Evolutionary conservation across 2,888 invertebrate species (phyloP).

Genomic region (Caenorhabditis becei): DNA sequence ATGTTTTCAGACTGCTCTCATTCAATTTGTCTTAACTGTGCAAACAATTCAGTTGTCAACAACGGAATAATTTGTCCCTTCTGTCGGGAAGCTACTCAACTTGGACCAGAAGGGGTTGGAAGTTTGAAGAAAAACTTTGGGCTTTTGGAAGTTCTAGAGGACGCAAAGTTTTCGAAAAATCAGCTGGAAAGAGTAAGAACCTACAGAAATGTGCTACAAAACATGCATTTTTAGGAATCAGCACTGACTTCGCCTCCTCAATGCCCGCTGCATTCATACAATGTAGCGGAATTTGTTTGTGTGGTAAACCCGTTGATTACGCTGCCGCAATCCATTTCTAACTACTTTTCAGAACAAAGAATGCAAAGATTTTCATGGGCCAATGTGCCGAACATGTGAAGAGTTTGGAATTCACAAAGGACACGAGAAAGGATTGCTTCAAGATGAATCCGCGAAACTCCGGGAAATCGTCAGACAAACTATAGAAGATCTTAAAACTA

Average conservation of each 20-base stretch:
- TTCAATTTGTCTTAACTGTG: neutral
- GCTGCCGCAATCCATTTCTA: too few species aligned
- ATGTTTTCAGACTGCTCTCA: too few species aligned
- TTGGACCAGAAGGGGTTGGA: neutral
- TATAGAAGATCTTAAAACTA: too few species aligned
- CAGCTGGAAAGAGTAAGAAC: neutral
- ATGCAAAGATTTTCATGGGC: neutral
- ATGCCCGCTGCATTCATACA: neutral
- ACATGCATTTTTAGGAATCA: neutral
- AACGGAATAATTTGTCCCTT: neutral
- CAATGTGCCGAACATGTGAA: slow-evolving; percentile 15
- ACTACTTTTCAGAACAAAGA: neutral
- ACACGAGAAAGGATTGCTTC: neutral
- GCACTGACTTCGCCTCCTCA: neutral
- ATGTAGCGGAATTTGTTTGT: neutral
- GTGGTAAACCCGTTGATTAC: too few species aligned
- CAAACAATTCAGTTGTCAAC: neutral
- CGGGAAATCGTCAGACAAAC: neutral
- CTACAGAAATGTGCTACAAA: too few species aligned
- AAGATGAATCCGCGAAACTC: neutral
- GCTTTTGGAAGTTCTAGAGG: neutral
- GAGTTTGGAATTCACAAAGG: slow-evolving; percentile 14
- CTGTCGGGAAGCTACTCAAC: neutral
- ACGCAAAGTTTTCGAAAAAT: neutral
- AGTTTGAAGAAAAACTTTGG: neutral